phyloP scores from a whole-genome alignment of 2,113 vertebrate genomes.

The Oryzias melastigma region DNA sequence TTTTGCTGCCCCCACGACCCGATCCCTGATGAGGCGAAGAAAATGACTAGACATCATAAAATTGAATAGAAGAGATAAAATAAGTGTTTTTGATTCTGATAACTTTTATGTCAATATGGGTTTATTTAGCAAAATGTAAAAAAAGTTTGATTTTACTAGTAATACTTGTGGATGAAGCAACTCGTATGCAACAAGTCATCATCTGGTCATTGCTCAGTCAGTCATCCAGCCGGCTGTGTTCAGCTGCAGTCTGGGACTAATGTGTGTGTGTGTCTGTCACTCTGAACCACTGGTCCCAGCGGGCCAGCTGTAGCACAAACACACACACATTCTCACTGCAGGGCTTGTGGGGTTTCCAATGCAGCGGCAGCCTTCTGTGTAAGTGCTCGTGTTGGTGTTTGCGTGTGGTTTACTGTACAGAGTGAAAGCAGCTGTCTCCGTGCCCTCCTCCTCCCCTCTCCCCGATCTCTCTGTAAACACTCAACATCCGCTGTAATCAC shows the following conservation, averaged over 20 bases:
- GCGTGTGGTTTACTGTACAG: constrained; percentile 69
- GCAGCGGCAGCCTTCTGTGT: constrained; percentile 59
- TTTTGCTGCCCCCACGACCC: too few relatives aligned
- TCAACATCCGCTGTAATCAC: constrained; percentile 73
- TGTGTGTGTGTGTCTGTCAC: constrained; percentile 62
- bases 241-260: constrained; percentile 44
- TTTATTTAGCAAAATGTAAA: too few relatives aligned
- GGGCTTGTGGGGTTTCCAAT: constrained; percentile 72
- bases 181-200: constrained; percentile 3
- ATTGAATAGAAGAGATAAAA: too few relatives aligned
- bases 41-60: too few relatives aligned
- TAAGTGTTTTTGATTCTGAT: too few relatives aligned
- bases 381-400: constrained; percentile 40
- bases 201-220: constrained; percentile 25
- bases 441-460: constrained; percentile 17
- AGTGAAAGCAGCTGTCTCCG: constrained; percentile 74
- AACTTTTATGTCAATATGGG: too few relatives aligned
- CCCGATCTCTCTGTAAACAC: constrained; percentile 65
- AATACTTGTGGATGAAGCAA: too few relatives aligned
- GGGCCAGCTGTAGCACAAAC: constrained; percentile 66
- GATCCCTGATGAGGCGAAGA: too few relatives aligned
- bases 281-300: constrained; percentile 64
- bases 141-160: too few relatives aligned
- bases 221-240: constrained; percentile 24
- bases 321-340: constrained; percentile 65